phyloP scores from a whole-genome alignment of 2,888 invertebrate species.

The Apamea sordens region DNA sequence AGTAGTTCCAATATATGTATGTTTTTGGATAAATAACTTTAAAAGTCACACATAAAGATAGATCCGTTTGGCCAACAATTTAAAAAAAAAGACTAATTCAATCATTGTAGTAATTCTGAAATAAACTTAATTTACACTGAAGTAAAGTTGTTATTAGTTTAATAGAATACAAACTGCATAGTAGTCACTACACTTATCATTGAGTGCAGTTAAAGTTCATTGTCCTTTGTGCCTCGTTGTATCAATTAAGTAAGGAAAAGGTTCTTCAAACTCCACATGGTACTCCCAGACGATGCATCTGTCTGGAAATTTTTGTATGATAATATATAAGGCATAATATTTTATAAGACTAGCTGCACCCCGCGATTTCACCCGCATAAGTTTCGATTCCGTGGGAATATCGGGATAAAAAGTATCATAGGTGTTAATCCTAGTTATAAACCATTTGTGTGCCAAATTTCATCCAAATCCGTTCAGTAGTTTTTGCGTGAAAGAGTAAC shows the following conservation, averaged over 20 bases:
- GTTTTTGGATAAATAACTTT: not conserved
- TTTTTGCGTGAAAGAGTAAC: too few species aligned
- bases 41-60: not conserved
- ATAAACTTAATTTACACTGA: not conserved
- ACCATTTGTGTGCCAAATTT: too few species aligned
- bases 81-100: too few species aligned
- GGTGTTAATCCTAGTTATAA: too few species aligned
- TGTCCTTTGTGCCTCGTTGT: conserved; percentile 40
- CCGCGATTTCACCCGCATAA: too few species aligned
- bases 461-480: too few species aligned
- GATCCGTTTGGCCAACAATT: not conserved
- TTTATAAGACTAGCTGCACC: not conserved
- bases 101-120: not conserved
- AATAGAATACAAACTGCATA: not conserved
- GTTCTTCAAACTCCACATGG: conserved; percentile 14
- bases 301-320: conserved; percentile 17
- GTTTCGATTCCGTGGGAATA: too few species aligned
- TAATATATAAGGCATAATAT: conserved; percentile 8
- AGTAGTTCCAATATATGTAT: not conserved
- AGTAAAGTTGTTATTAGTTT: not conserved
- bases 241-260: conserved; percentile 52
- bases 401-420: too few species aligned
- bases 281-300: conserved; percentile 44
- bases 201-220: conserved; percentile 40
- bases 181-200: conserved; percentile 8